A percentile compares a stretch with the other conserved stretches of the same genome.
Conservation (phyloP, 92 coral and sea anemone genomes). For the Porites cylindrica region DNA sequence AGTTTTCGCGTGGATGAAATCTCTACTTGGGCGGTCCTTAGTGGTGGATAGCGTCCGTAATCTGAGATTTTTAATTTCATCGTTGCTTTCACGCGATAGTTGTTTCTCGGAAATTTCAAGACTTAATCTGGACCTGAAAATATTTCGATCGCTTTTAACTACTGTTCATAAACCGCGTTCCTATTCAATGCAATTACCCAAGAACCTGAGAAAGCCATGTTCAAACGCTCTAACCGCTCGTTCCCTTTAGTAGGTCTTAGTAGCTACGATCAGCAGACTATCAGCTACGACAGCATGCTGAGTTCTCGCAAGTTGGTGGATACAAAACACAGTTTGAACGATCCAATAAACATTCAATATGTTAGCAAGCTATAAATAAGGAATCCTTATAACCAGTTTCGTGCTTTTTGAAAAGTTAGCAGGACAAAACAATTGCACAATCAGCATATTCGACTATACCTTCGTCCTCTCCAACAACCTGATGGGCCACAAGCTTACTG, state of each 20-base stretch:
- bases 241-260: no score
- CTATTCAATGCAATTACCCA: background rate
- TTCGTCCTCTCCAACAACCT: constrained; percentile 54
- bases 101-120: background rate
- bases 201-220: background rate
- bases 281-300: background rate
- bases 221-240: background rate
- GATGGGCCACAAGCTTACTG: constrained; percentile 68
- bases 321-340: no score
- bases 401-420: background rate
- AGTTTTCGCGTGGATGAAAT: no score
- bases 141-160: background rate
- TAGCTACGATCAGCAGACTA: background rate
- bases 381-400: background rate
- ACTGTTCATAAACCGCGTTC: background rate
- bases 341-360: no score
- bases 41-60: background rate
- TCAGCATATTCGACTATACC: constrained; percentile 34
- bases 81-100: background rate
- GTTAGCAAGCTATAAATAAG: no score
- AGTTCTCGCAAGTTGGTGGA: background rate
- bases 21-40: no score
- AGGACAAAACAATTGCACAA: background rate
- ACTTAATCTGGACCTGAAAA: background rate
- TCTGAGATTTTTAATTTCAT: background rate